Percentiles rank a stretch among this genome's conserved stretches.
These are phyloP conservation scores for Hypomesus transpacificus DNA, from an alignment of 2,113 vertebrate genomes.

Conservation along the genomic window DNA sequence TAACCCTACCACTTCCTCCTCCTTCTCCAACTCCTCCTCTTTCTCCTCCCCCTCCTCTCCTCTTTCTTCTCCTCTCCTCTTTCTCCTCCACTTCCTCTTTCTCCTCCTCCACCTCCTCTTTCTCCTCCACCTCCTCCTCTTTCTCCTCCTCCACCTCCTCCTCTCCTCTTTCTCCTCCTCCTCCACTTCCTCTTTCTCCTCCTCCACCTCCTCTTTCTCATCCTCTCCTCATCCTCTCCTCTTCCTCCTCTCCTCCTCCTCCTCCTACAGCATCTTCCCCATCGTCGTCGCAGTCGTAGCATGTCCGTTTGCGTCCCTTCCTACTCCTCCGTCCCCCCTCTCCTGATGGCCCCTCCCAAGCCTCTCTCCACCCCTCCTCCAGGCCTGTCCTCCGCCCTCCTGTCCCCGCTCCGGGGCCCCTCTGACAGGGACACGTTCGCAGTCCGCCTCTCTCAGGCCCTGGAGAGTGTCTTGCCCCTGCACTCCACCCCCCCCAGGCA, in stretches of 20 bases:
- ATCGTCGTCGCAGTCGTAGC: slow-evolving; percentile 88
- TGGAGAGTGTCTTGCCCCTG: slow-evolving; percentile 95
- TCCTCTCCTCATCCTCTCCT: slow-evolving; percentile 44
- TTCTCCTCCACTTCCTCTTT: background rate
- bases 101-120: background rate
- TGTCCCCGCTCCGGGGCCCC: slow-evolving; percentile 75
- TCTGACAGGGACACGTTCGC: slow-evolving; percentile 88
- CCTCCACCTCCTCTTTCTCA: background rate
- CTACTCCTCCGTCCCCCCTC: slow-evolving; percentile 77
- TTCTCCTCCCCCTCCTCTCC: background rate
- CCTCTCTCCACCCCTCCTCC: slow-evolving; percentile 84
- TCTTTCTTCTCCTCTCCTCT: background rate
- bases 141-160: background rate
- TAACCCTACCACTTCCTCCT: too few relatives aligned
- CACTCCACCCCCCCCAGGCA: slow-evolving; percentile 80
- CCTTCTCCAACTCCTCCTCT: background rate
- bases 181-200: background rate
- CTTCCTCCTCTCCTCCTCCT: slow-evolving; percentile 23
- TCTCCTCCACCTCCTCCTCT: background rate
- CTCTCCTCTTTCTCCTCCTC: slow-evolving; percentile 18
- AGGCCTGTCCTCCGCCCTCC: slow-evolving; percentile 76
- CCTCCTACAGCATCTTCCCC: slow-evolving; percentile 62
- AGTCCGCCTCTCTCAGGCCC: slow-evolving; percentile 92
- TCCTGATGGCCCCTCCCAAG: slow-evolving; percentile 60
- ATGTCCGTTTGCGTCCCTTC: slow-evolving; percentile 94